Evolutionary conservation across 2,797 vertebrate species (phyloP), one percentile per base, ranked within the genome.

Genomic region (Cossypha niveicapilla): DNA sequence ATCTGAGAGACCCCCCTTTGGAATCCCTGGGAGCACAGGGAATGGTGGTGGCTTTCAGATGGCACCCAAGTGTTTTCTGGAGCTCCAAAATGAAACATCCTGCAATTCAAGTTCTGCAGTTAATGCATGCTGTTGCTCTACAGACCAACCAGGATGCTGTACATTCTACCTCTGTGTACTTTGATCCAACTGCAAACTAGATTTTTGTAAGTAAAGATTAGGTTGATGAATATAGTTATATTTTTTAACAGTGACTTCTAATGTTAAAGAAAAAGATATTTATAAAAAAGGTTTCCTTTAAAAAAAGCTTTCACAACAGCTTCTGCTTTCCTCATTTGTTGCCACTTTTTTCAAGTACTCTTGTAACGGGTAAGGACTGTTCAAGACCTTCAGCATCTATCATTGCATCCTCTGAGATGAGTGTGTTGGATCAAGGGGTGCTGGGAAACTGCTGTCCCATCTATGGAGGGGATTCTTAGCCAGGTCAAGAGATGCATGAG

Each of bases 401-500:
- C 35, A 47, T 11, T 61, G 18, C 18, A 45, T 48, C 34, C 47
- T 72, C 35, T 47, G 28, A 22, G 21, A 71, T 79, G 53, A 54
- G 21, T 0, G 0, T 37, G 42, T 14, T 71, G 25, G 50, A 88
- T 23, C 3, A 2, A 72, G 18, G 48, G 18, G 32, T 34, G 13
- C 3, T 62, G 35, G 19, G 30, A 57, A 91, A 34, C 35, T 54
- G 13, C 13, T 44, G 23, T 27, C 28, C 13, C 8, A 17, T 39
- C 16, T 24, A 3, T 6, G 5, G n/a, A 62, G 13, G 16, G 45
- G 13, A 58, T 70, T 45, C 39, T 86, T 53, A 63, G 45, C 11
- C 32, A 51, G 27, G 9, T 45, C 37, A 76, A 17, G 34, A 93
- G 45, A 86, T 61, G 18, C 18, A 47, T 5, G 22, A 86, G n/a